Evolutionary conservation across 2,797 vertebrate genomes (phyloP).

Genomic region (Coregonus suidteri): DNA sequence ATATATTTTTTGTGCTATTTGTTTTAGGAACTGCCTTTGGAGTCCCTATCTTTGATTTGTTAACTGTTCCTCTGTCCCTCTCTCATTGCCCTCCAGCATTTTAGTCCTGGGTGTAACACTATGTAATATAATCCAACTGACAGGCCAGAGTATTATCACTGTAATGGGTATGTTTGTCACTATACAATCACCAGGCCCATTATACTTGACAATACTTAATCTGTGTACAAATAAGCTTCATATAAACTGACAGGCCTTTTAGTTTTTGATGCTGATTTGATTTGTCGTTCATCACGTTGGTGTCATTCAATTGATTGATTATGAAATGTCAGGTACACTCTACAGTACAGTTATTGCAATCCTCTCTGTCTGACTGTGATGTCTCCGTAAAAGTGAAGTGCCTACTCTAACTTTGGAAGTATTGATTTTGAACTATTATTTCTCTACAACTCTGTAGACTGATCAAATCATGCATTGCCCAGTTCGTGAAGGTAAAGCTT

Average conservation of each 20-base stretch:
- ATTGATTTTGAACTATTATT: not conserved
- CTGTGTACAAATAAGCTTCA: conserved; percentile 29
- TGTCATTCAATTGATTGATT: conserved; percentile 17
- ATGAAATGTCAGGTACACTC: not conserved
- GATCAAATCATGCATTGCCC: not conserved
- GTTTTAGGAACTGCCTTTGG: not conserved
- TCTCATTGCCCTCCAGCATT: conserved; percentile 2
- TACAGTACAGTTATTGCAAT: no score
- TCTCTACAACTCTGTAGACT: not conserved
- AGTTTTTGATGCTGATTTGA: not conserved
- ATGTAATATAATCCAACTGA: conserved; percentile 42
- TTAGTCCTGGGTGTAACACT: conserved; percentile 21
- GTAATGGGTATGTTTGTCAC: conserved; percentile 50
- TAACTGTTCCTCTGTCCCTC: conserved; percentile 13
- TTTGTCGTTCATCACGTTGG: conserved; percentile 27
- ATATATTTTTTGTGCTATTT: not conserved
- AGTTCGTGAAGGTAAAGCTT: not conserved
- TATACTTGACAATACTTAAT: conserved; percentile 17
- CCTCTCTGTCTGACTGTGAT: no score
- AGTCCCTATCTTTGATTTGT: conserved; percentile 15
- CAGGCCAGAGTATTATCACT: conserved; percentile 42
- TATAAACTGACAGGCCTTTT: not conserved
- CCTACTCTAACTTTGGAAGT: not conserved
- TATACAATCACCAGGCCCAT: conserved; percentile 34
- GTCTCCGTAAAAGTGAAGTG: not conserved